Evolutionary conservation across 1,140 invertebrate species (phyloP).

Genomic region (Ceratina calcarata): DNA sequence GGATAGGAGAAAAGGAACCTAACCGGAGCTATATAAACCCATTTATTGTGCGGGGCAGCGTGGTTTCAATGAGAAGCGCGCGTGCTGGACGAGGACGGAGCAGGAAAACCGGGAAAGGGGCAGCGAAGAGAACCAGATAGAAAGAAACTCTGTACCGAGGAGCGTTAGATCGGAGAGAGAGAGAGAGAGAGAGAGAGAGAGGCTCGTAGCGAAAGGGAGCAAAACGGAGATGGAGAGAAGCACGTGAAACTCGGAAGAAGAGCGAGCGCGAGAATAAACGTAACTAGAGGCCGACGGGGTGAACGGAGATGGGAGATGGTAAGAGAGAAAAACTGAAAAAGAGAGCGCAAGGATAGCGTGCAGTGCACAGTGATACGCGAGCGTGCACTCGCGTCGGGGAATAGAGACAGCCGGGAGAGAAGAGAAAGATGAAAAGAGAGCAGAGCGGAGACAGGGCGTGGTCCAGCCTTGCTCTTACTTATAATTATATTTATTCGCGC

Average conservation of each 20-base stretch:
- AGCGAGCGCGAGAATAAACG: background rate
- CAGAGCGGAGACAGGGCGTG: conserved; percentile 78
- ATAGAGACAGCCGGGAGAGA: conserved; percentile 15
- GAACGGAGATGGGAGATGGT: background rate
- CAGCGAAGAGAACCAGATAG: conserved; percentile 7
- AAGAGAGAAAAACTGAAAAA: conserved; percentile 5
- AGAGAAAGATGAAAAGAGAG: conserved; percentile 67
- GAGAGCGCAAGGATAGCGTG: conserved; percentile 37
- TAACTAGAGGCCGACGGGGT: background rate
- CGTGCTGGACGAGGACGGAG: conserved; percentile 41
- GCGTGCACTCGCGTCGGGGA: background rate
- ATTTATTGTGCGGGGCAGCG: conserved; percentile 62
- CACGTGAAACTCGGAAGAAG: background rate
- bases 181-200: conserved; percentile 21
- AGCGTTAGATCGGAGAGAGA: conserved; percentile 1
- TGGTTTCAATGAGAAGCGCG: conserved; percentile 55
- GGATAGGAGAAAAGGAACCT: conserved; percentile 70
- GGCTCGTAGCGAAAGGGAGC: conserved; percentile 12
- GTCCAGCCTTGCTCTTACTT: conserved; percentile 79
- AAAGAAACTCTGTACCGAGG: background rate
- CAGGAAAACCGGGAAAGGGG: conserved; percentile 28
- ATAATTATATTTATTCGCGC: conserved; percentile 78
- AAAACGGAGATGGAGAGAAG: background rate
- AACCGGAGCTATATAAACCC: conserved; percentile 64
- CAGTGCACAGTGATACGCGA: background rate